Percentiles rank a stretch among this genome's conserved stretches.
Conservation (phyloP, 2,888 invertebrate species). For the Anagyrus pseudococci region DNA sequence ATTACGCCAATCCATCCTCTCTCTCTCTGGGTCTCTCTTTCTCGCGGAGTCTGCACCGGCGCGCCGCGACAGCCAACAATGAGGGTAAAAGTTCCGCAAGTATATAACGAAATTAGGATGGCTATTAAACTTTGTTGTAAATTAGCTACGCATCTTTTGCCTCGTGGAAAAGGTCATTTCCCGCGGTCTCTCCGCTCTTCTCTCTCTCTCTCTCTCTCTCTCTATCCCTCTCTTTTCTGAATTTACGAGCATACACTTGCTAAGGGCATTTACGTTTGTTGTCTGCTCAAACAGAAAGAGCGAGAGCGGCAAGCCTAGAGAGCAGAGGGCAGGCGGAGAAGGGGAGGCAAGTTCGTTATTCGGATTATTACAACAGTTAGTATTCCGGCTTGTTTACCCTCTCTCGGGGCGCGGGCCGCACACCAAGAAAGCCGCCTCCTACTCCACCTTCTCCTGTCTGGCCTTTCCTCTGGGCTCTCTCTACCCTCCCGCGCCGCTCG, state of each 20-base stretch:
- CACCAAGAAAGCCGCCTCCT: constrained; percentile 35
- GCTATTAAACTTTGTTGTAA: constrained; percentile 37
- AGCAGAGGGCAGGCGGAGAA: neutral
- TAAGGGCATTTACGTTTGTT: constrained; percentile 24
- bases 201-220: neutral
- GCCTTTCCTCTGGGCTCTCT: too few relatives aligned
- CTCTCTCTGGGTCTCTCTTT: neutral
- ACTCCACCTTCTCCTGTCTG: constrained; percentile 6
- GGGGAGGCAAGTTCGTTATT: constrained; percentile 32
- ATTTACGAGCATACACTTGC: constrained; percentile 28
- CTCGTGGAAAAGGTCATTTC: constrained; percentile 32
- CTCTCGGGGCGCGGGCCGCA: constrained; percentile 12
- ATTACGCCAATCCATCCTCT: constrained; percentile 9
- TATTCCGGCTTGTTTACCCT: constrained; percentile 37
- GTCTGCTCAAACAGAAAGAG: neutral
- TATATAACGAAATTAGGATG: constrained; percentile 31
- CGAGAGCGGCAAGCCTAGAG: neutral
- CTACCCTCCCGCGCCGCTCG: too few relatives aligned
- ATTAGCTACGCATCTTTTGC: constrained; percentile 36
- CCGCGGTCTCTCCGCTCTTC: too few relatives aligned
- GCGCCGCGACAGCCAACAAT: neutral
- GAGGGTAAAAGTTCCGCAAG: constrained; percentile 6
- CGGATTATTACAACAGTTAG: constrained; percentile 38
- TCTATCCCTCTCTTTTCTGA: constrained; percentile 8
- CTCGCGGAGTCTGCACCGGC: neutral